Evolutionary conservation across 2,113 vertebrate genomes (phyloP), one percentile per base, ranked within the genome.

Genomic region (Phocoena sinus): DNA sequence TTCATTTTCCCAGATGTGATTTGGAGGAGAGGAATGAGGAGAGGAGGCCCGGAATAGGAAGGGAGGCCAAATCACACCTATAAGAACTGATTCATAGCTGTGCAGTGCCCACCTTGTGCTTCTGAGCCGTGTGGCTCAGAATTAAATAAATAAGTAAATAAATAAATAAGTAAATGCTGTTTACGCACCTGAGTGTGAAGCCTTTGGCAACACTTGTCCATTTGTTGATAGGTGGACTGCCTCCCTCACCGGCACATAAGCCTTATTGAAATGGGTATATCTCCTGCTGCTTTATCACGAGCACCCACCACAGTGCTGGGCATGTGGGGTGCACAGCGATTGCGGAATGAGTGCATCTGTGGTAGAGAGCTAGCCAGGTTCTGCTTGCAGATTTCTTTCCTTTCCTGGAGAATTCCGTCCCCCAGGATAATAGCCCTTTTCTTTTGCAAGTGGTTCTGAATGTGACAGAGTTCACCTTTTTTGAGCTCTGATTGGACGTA

Each of bases 261-360:
- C 26, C 4, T 74, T 4, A 6, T 4, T 36, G 18, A 56, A 36
- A 11, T 0, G 1, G 33, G 53, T 53, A 0, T 0, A 17, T 1
- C 77, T 6, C 9, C 1, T 21, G 53, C 33, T 13, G 41, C 74
- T 25, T 9, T 28, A 18, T 23, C 11, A 14, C 8, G 31, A 56
- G 44, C 26, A 7, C 3, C 47, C 26, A 21, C 23, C 15, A 0
- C 20, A 11, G n/a, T 0, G 8, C 3, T 0, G 0, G 65, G 62
- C 23, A 6, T 2, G 41, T 1, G 31, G 31, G 17, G 15, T 15
- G 44, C 36, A 0, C 3, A 7, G 56, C 21, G 15, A 4, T 17
- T 6, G 1, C 0, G 13, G 90, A 23, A 5, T 26, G 53, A 38
- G 74, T 18, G 58, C 18, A 0, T 7, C 20, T 17, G 4, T 0